Evolutionary conservation across 2,888 invertebrate genomes (phyloP).

Genomic region (Lithophane leautieri): DNA sequence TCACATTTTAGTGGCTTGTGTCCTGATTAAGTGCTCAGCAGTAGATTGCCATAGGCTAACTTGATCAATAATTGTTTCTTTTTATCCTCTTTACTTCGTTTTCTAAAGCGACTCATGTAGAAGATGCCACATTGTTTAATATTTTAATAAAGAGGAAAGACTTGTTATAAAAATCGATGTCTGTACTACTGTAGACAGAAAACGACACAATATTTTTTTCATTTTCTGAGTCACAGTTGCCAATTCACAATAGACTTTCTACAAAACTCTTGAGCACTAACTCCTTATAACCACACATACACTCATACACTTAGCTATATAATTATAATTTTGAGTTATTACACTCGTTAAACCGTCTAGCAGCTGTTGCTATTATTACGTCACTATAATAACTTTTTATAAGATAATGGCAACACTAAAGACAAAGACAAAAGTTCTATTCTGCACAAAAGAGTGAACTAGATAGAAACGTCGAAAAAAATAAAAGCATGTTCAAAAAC

Average conservation of each 20-base stretch:
- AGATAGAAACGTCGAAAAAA: neutral
- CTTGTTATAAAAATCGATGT: too few species aligned
- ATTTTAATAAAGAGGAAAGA: neutral
- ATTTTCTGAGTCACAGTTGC: neutral
- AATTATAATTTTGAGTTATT: conserved; percentile 68
- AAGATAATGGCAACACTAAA: conserved; percentile 23
- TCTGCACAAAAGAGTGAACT: neutral
- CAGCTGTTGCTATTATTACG: conserved; percentile 68
- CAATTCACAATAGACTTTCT: conserved; percentile 20
- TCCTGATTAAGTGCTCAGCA: neutral
- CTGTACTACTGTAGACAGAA: too few species aligned
- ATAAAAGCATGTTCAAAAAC: neutral
- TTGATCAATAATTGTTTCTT: neutral
- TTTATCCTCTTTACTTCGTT: neutral
- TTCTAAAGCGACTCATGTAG: neutral
- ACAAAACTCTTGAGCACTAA: conserved; percentile 22
- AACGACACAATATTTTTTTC: neutral
- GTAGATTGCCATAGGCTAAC: neutral
- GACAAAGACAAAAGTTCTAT: conserved; percentile 26
- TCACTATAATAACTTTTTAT: conserved; percentile 59
- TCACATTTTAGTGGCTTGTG: neutral
- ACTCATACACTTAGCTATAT: conserved; percentile 52
- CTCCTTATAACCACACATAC: conserved; percentile 48
- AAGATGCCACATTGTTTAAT: neutral
- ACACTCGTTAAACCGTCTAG: conserved; percentile 61